Conservation (phyloP, 2,113 vertebrate species). For the Cyphomyrus discorhynchus region DNA sequence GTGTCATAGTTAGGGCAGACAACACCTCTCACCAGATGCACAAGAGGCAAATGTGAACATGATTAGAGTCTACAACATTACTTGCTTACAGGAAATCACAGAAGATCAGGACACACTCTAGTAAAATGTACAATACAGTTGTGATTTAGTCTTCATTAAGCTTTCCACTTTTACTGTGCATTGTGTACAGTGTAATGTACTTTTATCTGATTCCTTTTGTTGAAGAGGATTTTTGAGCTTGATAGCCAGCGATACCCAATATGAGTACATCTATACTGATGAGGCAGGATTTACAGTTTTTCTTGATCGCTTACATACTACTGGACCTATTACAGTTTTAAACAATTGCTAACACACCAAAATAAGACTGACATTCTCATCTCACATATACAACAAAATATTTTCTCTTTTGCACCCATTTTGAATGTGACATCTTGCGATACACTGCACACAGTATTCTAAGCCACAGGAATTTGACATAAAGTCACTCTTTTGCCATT, state of each 20-base stretch:
- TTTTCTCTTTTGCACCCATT: background rate
- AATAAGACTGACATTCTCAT: background rate
- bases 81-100: too few species aligned
- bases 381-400: background rate
- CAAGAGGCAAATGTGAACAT: too few species aligned
- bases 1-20: too few species aligned
- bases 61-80: too few species aligned
- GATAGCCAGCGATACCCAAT: background rate
- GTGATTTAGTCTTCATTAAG: background rate
- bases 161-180: background rate
- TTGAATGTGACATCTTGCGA: background rate
- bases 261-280: background rate
- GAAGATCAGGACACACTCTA: too few species aligned
- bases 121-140: background rate
- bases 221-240: background rate
- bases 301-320: background rate
- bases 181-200: background rate
- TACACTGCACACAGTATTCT: background rate
- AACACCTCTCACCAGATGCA: too few species aligned
- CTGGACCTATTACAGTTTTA: background rate
- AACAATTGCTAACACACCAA: background rate
- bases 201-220: background rate
- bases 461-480: too few species aligned
- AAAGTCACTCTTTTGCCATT: too few species aligned
- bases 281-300: background rate